Base-by-base conservation (phyloP, 2,797 vertebrate species). In the Chromis chromis region DNA sequence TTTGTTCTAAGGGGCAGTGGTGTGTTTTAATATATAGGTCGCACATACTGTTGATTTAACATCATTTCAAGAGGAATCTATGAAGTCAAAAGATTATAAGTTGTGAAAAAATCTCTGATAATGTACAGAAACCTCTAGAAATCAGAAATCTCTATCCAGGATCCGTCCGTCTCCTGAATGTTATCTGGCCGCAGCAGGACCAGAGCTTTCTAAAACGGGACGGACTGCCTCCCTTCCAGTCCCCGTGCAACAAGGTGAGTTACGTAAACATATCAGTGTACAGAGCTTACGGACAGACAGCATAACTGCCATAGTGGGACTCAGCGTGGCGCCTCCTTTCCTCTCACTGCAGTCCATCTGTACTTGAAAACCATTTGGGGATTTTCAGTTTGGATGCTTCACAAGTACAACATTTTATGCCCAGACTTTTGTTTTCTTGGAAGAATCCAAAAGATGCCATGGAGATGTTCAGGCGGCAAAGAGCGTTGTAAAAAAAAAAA, bases 311-410 rank as follows among this genome's bases (percentile, higher is more conserved):
- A 89, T 82, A 89, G 72, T 59, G 79, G 67, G 70, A 87, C 71
- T 88, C 86, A 84, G 75, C 46, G 8, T 21, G 91, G 84, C 87
- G 87, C 87, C 92, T 85, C 71, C 78, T 69, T 79, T 77, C 72
- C 63, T 78, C 76, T 46, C 65, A 0, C 82, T 57, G 69, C 63
- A 65, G 39, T 75, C 85, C 82, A 76, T 78, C 78, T 86, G 85
- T 39, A 81, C 83, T 73, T 40, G 44, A 39, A 68, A 85, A 79
- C 78, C 87, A 66, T 82, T 87, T 60, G 58, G 67, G 84, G 79
- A 86, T 85, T 90, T 81, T 17, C 42, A 53, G 39, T 70, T 82
- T 84, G 73, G 85, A 88, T 74, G 65, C 59, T 71, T 88, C 42
- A n/a, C 73, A 70, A 72, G 86, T 79, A 85, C 77, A 76, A 91